Conservation (phyloP, 2,113 vertebrate genomes). For the Lamprologus callipterus region DNA sequence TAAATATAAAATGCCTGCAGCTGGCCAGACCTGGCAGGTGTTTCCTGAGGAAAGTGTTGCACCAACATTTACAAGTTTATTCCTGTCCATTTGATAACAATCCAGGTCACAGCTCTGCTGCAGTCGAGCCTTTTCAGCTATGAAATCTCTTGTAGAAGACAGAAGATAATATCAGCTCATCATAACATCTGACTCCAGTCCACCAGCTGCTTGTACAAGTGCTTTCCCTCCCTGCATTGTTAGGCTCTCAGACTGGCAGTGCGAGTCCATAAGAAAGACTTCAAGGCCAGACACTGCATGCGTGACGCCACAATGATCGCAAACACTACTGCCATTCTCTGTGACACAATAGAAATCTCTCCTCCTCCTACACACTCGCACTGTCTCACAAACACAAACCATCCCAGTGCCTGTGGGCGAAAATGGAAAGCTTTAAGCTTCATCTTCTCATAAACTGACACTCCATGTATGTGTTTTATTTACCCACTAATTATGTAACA, state of each 20-base stretch:
- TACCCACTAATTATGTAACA: neutral
- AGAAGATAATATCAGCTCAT: constrained; percentile 35
- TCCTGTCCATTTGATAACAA: neutral
- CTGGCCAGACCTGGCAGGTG: constrained; percentile 1
- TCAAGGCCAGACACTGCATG: constrained; percentile 42
- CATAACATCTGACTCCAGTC: constrained; percentile 39
- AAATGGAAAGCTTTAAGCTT: constrained; percentile 6
- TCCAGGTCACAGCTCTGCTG: neutral
- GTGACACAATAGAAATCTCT: constrained; percentile 35
- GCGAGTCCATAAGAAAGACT: constrained; percentile 34
- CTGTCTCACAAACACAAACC: neutral
- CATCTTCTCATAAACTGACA: constrained; percentile 10
- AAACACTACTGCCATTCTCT: constrained; percentile 31
- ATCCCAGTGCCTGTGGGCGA: neutral
- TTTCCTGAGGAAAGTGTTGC: constrained; percentile 5
- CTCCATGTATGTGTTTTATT: neutral
- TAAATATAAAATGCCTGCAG: neutral
- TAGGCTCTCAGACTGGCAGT: neutral
- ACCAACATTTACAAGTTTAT: neutral
- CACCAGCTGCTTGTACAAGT: constrained; percentile 36
- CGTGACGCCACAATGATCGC: constrained; percentile 16
- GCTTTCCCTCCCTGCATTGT: constrained; percentile 29
- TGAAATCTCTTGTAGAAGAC: constrained; percentile 29
- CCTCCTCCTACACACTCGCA: neutral
- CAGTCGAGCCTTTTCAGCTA: neutral